Conservation (phyloP, 2,888 invertebrate genomes). For the Apodemia mormo region DNA sequence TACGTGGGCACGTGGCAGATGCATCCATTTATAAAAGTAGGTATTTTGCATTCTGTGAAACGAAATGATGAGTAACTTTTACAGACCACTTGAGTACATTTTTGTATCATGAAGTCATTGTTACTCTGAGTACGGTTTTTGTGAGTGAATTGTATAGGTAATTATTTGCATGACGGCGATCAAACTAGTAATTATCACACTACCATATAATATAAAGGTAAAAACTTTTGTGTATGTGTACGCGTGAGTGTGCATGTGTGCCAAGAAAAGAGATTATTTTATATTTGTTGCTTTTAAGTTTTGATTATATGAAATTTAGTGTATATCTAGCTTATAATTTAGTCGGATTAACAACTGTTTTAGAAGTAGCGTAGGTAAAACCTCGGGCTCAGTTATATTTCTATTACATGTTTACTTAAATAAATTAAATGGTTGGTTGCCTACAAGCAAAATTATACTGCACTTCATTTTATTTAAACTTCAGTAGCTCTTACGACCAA, state of each 20-base stretch:
- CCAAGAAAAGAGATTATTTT: too few relatives aligned
- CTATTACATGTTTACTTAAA: too few relatives aligned
- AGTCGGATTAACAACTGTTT: too few relatives aligned
- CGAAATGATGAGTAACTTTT: slow-evolving; percentile 42
- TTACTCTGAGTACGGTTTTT: slow-evolving; percentile 19
- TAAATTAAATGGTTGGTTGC: too few relatives aligned
- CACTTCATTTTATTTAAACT: too few relatives aligned
- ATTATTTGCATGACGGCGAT: neutral
- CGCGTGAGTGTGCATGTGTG: neutral
- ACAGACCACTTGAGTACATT: slow-evolving; percentile 33
- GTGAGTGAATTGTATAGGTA: neutral
- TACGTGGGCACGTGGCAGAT: slow-evolving; percentile 30
- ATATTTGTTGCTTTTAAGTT: neutral
- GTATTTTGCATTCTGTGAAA: slow-evolving; percentile 31
- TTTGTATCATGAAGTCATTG: slow-evolving; percentile 33
- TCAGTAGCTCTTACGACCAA: too few relatives aligned
- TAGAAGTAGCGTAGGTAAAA: too few relatives aligned
- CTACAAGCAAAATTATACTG: too few relatives aligned
- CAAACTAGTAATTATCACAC: neutral
- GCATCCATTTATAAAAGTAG: slow-evolving; percentile 20
- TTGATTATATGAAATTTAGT: neutral
- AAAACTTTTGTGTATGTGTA: neutral
- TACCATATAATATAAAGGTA: neutral
- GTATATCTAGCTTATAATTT: too few relatives aligned
- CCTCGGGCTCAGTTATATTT: too few relatives aligned